Conservation (phyloP, 2,797 vertebrate species). For the Coregonus ussuriensis region DNA sequence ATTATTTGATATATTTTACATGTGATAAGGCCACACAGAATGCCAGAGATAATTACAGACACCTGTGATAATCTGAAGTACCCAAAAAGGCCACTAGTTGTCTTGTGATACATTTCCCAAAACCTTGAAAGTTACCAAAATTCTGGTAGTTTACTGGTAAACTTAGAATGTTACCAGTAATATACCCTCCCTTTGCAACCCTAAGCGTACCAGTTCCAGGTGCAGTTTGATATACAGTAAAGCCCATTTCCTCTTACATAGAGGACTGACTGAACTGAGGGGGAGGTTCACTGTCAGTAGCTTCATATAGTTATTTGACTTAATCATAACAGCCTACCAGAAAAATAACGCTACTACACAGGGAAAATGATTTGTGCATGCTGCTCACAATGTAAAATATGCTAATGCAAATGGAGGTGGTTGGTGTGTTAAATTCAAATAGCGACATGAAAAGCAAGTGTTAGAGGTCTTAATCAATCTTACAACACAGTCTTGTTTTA, state of each 20-base stretch:
- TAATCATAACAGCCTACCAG: not conserved
- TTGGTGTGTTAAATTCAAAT: not conserved
- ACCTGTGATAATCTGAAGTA: too few species aligned
- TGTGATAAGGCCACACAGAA: too few species aligned
- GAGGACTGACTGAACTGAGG: not conserved
- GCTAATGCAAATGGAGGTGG: not conserved
- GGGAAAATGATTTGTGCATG: not conserved
- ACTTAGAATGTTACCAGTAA: too few species aligned
- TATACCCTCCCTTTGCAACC: too few species aligned
- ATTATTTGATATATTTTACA: too few species aligned
- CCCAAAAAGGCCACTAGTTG: too few species aligned
- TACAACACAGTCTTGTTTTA: constrained; percentile 14
- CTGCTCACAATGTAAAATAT: not conserved
- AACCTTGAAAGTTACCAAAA: too few species aligned
- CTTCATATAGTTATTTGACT: not conserved
- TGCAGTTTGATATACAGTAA: not conserved
- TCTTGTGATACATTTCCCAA: too few species aligned
- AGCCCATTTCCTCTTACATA: not conserved
- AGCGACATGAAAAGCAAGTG: not conserved
- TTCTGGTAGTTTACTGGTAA: too few species aligned
- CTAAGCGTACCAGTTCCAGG: not conserved
- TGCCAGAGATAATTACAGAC: too few species aligned
- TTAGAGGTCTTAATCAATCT: constrained; percentile 23
- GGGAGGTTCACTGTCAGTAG: not conserved
- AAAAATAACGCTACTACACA: not conserved